Base-by-base conservation (phyloP, 1,140 invertebrate genomes). In the Zaprionus camerounensis region DNA sequence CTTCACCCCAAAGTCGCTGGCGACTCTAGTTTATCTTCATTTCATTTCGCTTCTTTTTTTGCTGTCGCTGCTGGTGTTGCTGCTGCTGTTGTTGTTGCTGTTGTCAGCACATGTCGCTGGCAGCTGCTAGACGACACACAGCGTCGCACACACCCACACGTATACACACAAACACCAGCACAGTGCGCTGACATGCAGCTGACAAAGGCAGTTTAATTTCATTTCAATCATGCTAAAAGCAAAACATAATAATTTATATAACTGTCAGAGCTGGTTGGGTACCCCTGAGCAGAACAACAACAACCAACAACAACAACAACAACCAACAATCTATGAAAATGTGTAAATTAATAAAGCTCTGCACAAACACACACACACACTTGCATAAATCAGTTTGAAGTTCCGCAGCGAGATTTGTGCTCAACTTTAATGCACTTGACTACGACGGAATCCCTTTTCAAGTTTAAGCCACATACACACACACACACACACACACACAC, bases 191-290 rank as follows among this genome's bases (percentile, higher is more conserved):
- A 31, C 17, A 41, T 57, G 57, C 44, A 53, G 44, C 69, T 75
- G 76, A 70, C 76, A 78, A 78, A 84, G 70, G 71, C 81, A 82
- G 85, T 90, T 90, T 90, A 90, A 90, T 90, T 90, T 90, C 78
- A 90, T 85, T 90, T 90, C 85, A 90, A 90, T 90, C 85, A 90
- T 75, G 85, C 79, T 90, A 90, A 90, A 90, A 90, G 85, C 81
- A 82, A 90, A 85, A 82, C 79, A 90, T 90, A 90, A 90, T 90
- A 90, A 91, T 90, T 90, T 90, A 81, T 82, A 78, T 78, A 85
- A 78, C 79, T 82, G 84, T 90, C 84, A 81, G 20, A 34, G 31
- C 9, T 34, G 31, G 9, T 11, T 3, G 31, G 31, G 31, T 34
- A 11, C 31, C 31, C 9, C 31, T 34, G 28, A 34, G 31, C 31